Evolutionary conservation across 2,888 invertebrate species (phyloP).

Genomic region (Ophioninae sp.): DNA sequence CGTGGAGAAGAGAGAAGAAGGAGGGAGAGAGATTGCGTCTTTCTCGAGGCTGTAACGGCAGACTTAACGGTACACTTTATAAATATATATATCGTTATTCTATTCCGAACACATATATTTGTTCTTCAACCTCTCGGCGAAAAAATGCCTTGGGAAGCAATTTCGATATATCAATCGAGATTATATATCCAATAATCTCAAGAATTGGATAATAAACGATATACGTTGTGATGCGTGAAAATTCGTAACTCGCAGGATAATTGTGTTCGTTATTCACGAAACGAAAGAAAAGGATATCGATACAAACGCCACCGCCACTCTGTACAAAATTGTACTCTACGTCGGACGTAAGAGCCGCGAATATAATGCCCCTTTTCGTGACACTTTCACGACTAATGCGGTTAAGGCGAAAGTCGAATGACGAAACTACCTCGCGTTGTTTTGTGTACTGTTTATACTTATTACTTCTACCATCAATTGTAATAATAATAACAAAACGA

Average conservation of each 20-base stretch:
- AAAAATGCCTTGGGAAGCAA: constrained; percentile 61
- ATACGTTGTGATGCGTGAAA: no score
- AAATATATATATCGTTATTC: constrained; percentile 68
- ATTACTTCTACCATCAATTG: no score
- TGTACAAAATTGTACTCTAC: no score
- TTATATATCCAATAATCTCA: no score
- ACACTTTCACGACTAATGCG: constrained; percentile 77
- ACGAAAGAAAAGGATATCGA: no score
- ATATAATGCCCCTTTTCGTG: constrained; percentile 72
- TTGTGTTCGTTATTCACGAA: no score
- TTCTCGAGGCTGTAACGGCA: constrained; percentile 80
- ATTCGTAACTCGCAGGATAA: no score
- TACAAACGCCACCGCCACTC: no score
- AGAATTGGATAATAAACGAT: no score
- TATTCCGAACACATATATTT: constrained; percentile 78
- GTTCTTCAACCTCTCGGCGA: constrained; percentile 73
- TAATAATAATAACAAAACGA: no score
- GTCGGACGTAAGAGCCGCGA: constrained; percentile 35
- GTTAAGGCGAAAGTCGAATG: constrained; percentile 77
- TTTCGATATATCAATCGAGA: not conserved
- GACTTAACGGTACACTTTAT: constrained; percentile 73
- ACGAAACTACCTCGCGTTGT: constrained; percentile 71
- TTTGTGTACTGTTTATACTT: not conserved
- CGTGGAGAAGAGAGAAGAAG: not conserved
- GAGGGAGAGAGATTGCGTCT: constrained; percentile 13